A percentile compares a stretch with the other conserved stretches of the same genome.
These are phyloP conservation scores for Leptocoma aspasia DNA, from an alignment of 2,113 vertebrate genomes.

Conservation along the genomic window DNA sequence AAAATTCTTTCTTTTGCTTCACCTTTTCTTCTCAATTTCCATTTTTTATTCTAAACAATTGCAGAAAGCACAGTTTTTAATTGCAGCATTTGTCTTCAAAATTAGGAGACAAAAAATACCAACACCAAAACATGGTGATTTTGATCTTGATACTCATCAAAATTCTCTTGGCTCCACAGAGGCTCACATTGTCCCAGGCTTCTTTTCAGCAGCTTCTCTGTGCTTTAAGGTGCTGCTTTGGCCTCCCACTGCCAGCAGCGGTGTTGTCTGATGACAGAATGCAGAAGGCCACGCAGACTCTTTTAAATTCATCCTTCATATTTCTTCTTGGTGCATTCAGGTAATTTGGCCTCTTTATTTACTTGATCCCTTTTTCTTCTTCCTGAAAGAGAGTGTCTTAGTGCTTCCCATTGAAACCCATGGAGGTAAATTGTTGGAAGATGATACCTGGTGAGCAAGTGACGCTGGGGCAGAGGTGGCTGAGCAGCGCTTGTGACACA, in stretches of 20 bases:
- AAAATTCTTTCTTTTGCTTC: background rate
- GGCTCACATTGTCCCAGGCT: background rate
- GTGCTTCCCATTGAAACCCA: background rate
- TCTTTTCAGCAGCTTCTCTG: background rate
- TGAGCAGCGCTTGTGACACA: background rate
- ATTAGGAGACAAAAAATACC: background rate
- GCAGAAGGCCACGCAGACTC: rapidly evolving
- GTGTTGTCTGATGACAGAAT: background rate
- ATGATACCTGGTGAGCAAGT: background rate
- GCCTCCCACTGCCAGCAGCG: background rate
- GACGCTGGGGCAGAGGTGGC: background rate
- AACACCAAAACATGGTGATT: background rate
- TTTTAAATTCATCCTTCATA: background rate
- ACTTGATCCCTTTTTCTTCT: background rate
- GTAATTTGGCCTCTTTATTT: conserved; percentile 24
- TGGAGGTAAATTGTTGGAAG: background rate
- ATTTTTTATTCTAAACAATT: background rate
- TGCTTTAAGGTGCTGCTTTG: background rate
- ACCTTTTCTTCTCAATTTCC: background rate
- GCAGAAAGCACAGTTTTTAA: background rate
- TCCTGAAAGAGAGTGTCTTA: background rate
- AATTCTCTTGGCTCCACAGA: background rate
- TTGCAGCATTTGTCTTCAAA: background rate
- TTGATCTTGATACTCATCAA: background rate
- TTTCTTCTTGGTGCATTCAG: background rate